A percentile compares a stretch with the other conserved stretches of the same genome.
These are phyloP conservation scores for Andrena bucephala DNA, from an alignment of 2,888 invertebrate species.

Conservation along the genomic window DNA sequence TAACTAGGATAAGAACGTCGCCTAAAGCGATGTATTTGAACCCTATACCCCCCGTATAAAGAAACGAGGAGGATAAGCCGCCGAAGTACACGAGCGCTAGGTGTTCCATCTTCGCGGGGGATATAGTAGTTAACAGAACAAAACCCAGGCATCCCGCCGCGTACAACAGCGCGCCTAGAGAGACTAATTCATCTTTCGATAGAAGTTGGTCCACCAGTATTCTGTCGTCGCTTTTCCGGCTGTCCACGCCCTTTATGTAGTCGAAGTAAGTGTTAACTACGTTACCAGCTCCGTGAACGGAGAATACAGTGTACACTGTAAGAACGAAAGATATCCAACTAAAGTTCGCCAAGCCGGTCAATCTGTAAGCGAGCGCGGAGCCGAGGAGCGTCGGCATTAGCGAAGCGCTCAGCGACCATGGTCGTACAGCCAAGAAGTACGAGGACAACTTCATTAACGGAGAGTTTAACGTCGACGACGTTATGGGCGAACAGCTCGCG, in stretches of 20 bases:
- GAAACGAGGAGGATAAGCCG: slow-evolving; percentile 96
- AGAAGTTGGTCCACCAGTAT: slow-evolving; percentile 97
- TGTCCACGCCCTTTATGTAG: slow-evolving; percentile 97
- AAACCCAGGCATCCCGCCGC: slow-evolving; percentile 94
- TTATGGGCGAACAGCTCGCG: slow-evolving; percentile 60
- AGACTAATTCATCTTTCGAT: slow-evolving; percentile 92
- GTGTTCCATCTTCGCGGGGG: slow-evolving; percentile 97
- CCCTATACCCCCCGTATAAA: slow-evolving; percentile 98
- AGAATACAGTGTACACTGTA: slow-evolving; percentile 94
- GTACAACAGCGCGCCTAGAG: slow-evolving; percentile 95
- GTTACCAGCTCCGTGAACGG: slow-evolving; percentile 98
- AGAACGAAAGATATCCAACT: slow-evolving; percentile 92
- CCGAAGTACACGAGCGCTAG: slow-evolving; percentile 97
- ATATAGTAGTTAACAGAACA: slow-evolving; percentile 90
- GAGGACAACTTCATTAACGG: slow-evolving; percentile 95
- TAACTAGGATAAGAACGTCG: slow-evolving; percentile 95
- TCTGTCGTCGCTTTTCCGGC: slow-evolving; percentile 96
- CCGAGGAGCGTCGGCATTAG: slow-evolving; percentile 96
- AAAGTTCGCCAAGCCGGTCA: slow-evolving; percentile 91
- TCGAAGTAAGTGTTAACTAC: slow-evolving; percentile 98
- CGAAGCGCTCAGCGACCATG: slow-evolving; percentile 97
- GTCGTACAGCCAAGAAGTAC: slow-evolving; percentile 94
- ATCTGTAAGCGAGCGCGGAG: slow-evolving; percentile 94
- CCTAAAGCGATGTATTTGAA: slow-evolving; percentile 98
- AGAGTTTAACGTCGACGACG: slow-evolving; percentile 76